Evolutionary conservation across 2,113 vertebrate genomes (phyloP), one percentile per base, ranked within the genome.

Genomic region (Siniperca knerii): DNA sequence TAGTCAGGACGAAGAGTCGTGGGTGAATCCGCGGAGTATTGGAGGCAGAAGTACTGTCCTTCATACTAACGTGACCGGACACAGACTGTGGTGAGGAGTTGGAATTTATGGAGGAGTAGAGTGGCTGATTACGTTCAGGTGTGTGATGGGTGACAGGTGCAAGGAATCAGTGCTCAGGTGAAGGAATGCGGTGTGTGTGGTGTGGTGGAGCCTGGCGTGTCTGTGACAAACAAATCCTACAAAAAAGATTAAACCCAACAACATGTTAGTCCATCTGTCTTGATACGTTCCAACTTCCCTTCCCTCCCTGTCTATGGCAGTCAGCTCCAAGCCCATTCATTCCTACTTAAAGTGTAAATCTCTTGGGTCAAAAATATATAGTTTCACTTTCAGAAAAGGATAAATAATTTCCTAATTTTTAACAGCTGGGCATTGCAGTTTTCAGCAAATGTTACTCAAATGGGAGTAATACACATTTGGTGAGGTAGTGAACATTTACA

Each of bases 261-360:
- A 29, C 10, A 5, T 33, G n/a, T 74, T 57, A 21, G 25, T 67
- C 50, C 12, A 13, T 55, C 8, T 29, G 48, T 42, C 50, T 77
- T 57, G 10, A 57, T 57, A 9, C 50, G 55, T 29, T 21, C 16
- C 8, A 1, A 70, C 68, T 13, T 70, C 25, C 8, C 55, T 13
- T 21, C 16, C 9, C n/a, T 33, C 16, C 9, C n/a, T 33, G 5
- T 21, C 35, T 21, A 29, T 44, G 37, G n/a, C 23, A 25, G 6
- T 6, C 13, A 7, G n/a, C 13, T 54, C n/a, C 8, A 42, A 60
- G 71, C 9, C 33, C 15, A 18, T 76, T 64, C 29, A 66, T 77
- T 75, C 25, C 72, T 52, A 8, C 48, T 54, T 54, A 18, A 66
- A 77, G 50, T 54, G 9, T 77, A 40, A 52, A 52, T 65, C 6